These are phyloP conservation scores for Enteromius afrohamiltoni DNA, from an alignment of 2,797 vertebrate genomes.

Conservation along the genomic window DNA sequence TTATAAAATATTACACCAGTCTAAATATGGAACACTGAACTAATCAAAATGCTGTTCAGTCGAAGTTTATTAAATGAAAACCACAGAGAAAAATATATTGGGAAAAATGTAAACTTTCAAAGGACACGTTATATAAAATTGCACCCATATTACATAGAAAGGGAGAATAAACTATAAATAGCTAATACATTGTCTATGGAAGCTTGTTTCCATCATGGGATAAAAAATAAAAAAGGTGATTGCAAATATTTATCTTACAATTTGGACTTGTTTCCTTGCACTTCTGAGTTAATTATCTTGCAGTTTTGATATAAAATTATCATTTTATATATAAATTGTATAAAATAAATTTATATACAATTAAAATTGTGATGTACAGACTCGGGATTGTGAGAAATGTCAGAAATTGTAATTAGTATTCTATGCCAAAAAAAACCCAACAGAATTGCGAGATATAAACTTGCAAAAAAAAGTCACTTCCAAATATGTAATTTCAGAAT, in stretches of 20 bases:
- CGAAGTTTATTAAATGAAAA: neutral
- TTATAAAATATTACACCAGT: neutral
- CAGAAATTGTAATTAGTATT: neutral
- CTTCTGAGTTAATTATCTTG: neutral
- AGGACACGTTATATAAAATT: neutral
- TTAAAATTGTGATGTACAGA: neutral
- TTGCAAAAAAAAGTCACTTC: neutral
- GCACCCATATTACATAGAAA: neutral
- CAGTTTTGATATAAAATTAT: too few species aligned
- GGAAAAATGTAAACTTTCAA: neutral
- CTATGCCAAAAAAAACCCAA: neutral
- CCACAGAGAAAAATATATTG: neutral
- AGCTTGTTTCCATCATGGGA: neutral
- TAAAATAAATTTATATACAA: neutral
- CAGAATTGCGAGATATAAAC: neutral
- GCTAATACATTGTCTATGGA: neutral
- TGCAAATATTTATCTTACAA: neutral
- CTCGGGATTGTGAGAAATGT: neutral
- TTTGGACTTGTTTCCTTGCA: neutral
- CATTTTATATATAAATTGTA: too few species aligned
- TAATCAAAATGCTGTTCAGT: neutral
- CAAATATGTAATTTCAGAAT: neutral
- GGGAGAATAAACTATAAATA: neutral
- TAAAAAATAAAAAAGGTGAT: neutral
- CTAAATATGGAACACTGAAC: neutral